Evolutionary conservation across 2,888 invertebrate genomes (phyloP), one percentile per base, ranked within the genome.

Genomic region (Gerosis bhagava): DNA sequence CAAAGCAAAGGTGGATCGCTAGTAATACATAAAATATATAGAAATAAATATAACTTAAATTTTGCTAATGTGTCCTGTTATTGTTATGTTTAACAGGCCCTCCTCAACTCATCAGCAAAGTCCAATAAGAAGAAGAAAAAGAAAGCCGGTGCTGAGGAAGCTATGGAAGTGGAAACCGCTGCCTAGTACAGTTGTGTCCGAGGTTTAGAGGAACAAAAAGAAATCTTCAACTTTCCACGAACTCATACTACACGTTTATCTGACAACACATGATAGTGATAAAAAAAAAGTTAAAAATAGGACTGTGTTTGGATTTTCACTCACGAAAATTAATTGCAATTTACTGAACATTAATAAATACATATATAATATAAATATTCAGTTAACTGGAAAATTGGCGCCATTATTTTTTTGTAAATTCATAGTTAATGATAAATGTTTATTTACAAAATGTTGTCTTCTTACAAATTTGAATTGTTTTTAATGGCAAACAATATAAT

Each of bases 51-150:
- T n/a, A n/a, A n/a, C n/a, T n/a, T n/a, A n/a, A n/a, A n/a, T n/a
- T n/a, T n/a, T n/a, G n/a, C n/a, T n/a, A n/a, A n/a, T n/a, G n/a
- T n/a, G n/a, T n/a, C n/a, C n/a, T n/a, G n/a, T n/a, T n/a, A n/a
- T n/a, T n/a, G n/a, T n/a, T n/a, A n/a, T n/a, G n/a, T n/a, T n/a
- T n/a, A n/a, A n/a, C 83, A 95, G 94, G 87, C 92, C 51, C 90
- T 96, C 53, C 88, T 97, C 63, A 93, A 93, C 72, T 92, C 94
- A 51, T 94, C 94, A 10, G 94, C 95, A 53, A 97, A 96, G 80
- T 90, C 95, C 15, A 95, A 94, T 63, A 97, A 97, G 87, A 97
- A 96, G 93, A 96, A 96, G 92, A 96, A 96, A 94, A 95, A 95
- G 93, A 93, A 94, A 56, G 92, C 92, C 58, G 92, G 92, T 54